A percentile compares a stretch with the other conserved stretches of the same genome.
These are phyloP conservation scores for Bicyclus anynana DNA, from an alignment of 1,140 invertebrate species.

Conservation along the genomic window DNA sequence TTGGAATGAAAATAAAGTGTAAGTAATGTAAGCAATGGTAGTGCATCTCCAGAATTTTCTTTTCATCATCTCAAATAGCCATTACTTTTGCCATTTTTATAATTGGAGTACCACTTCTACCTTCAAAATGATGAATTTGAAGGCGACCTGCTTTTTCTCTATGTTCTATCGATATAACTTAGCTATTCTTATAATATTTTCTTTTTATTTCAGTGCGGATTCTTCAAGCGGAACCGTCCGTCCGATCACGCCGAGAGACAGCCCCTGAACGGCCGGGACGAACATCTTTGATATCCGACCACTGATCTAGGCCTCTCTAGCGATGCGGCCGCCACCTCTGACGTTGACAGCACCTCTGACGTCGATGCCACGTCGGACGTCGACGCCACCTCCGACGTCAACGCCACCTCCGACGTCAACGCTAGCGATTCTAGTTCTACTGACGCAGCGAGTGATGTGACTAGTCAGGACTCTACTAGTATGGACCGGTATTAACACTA, in stretches of 20 bases:
- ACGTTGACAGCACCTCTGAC: constrained; percentile 27
- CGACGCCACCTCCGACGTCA: constrained; percentile 73
- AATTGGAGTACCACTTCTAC: too few species aligned
- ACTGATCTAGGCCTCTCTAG: constrained; percentile 41
- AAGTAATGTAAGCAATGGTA: too few species aligned
- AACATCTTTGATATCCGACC: constrained; percentile 79
- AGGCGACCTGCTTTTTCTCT: too few species aligned
- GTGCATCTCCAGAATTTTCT: too few species aligned
- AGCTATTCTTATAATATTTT: too few species aligned
- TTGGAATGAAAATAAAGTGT: too few species aligned
- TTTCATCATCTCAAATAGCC: too few species aligned
- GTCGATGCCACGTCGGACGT: constrained; percentile 80
- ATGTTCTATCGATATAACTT: too few species aligned
- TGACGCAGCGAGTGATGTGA: constrained; percentile 66
- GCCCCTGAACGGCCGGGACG: constrained; percentile 87
- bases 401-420: constrained; percentile 27
- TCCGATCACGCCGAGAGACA: constrained; percentile 88
- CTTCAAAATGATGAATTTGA: too few species aligned
- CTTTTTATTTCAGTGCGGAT: constrained; percentile 84
- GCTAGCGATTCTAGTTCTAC: constrained; percentile 44
- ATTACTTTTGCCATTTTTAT: too few species aligned
- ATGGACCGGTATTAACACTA: constrained; percentile 26
- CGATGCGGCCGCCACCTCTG: constrained; percentile 37
- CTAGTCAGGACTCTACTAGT: constrained; percentile 53
- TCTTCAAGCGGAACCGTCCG: constrained; percentile 94